Percentiles rank a stretch among this genome's conserved stretches.
phyloP scores from a whole-genome alignment of 2,797 vertebrate species.

The Pelochelys cantorii region DNA sequence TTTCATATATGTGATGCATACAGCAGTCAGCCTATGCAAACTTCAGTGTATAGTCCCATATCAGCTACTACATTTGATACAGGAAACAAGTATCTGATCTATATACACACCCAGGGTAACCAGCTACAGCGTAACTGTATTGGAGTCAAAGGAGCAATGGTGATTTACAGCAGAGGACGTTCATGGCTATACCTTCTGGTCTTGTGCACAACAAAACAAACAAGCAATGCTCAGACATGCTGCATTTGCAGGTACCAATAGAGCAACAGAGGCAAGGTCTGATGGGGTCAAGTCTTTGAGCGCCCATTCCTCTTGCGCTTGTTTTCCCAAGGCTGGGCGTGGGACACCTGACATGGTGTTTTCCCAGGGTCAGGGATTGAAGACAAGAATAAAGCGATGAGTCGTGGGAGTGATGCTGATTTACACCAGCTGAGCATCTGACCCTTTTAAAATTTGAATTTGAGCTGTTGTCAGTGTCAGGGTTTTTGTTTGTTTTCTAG shows the following conservation, averaged over 20 bases:
- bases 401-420: not conserved
- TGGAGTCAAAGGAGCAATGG: not conserved
- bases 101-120: not conserved
- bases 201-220: not conserved
- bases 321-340: not conserved
- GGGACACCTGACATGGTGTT: not conserved
- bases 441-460: not conserved
- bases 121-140: not conserved
- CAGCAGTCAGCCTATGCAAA: not conserved
- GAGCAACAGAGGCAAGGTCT: not conserved
- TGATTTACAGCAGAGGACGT: not conserved
- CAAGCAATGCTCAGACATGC: not conserved
- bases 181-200: not conserved
- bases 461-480: not conserved
- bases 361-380: not conserved
- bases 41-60: not conserved
- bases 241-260: not conserved
- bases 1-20: not conserved
- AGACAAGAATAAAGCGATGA: not conserved
- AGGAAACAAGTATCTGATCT: not conserved
- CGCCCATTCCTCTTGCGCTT: not conserved
- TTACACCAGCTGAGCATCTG: not conserved
- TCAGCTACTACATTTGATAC: not conserved
- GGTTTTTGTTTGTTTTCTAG: not conserved
- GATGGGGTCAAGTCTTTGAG: not conserved